phyloP scores from a whole-genome alignment of 2,888 invertebrate genomes.

The Hymenopus coronatus region DNA sequence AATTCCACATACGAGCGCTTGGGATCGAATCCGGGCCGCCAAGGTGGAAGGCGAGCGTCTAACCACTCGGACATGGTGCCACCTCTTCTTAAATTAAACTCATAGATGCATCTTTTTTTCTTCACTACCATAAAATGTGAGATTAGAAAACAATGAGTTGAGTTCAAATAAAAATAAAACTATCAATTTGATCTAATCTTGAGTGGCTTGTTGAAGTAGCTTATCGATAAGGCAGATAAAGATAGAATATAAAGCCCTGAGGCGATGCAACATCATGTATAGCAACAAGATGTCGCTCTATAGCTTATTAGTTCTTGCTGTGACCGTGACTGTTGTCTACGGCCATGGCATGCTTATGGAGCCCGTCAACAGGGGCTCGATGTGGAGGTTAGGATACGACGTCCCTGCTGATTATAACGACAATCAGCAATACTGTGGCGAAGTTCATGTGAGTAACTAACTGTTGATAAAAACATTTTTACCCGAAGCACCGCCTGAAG shows the following conservation, averaged over 20 bases:
- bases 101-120: too few relatives aligned
- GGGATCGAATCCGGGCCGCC: too few relatives aligned
- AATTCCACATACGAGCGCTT: too few relatives aligned
- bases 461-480: too few relatives aligned
- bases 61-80: too few relatives aligned
- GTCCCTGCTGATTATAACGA: conserved; percentile 55
- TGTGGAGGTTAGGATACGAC: conserved; percentile 52
- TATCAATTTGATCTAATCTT: background rate
- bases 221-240: background rate
- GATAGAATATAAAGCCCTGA: background rate
- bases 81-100: too few relatives aligned
- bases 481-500: too few relatives aligned
- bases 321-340: background rate
- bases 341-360: conserved; percentile 56
- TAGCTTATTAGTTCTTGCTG: background rate
- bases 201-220: background rate
- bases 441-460: conserved; percentile 33
- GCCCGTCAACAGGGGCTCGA: conserved; percentile 53
- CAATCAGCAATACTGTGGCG: conserved; percentile 54
- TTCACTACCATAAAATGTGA: too few relatives aligned
- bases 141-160: too few relatives aligned
- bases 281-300: background rate
- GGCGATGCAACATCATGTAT: background rate
- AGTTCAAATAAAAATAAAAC: background rate
- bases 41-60: too few relatives aligned